Evolutionary conservation across 2,888 invertebrate species (phyloP).

Genomic region (Ophion ventricosus): DNA sequence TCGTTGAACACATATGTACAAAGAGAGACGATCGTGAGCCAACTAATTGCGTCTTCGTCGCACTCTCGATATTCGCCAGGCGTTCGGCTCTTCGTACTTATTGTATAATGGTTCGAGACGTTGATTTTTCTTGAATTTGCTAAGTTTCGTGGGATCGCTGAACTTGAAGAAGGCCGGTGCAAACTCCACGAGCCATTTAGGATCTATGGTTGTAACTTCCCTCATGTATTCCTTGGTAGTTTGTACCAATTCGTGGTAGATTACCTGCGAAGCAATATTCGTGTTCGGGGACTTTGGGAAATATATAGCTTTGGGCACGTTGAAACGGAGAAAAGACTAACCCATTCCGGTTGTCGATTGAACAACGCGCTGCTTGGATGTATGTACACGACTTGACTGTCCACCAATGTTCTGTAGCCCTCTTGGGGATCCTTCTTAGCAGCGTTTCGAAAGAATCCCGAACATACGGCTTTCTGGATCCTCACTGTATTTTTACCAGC

Average conservation of each 20-base stretch:
- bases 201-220: slow-evolving; percentile 98
- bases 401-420: slow-evolving; percentile 97
- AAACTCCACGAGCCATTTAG: slow-evolving; percentile 99
- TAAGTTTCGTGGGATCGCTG: slow-evolving; percentile 98
- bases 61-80: slow-evolving; percentile 98
- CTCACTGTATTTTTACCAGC: slow-evolving; percentile 97
- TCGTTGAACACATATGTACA: slow-evolving; percentile 36
- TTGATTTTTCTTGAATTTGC: slow-evolving; percentile 99
- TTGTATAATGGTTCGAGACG: slow-evolving; percentile 98
- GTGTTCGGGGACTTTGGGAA: background rate
- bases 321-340: slow-evolving; percentile 59
- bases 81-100: slow-evolving; percentile 99
- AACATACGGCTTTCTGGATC: slow-evolving; percentile 98
- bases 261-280: slow-evolving; percentile 86
- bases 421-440: slow-evolving; percentile 99
- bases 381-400: slow-evolving; percentile 99
- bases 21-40: background rate
- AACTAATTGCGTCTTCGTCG: slow-evolving; percentile 92
- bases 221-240: slow-evolving; percentile 99
- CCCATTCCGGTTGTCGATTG: slow-evolving; percentile 99
- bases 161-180: slow-evolving; percentile 99
- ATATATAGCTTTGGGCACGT: background rate
- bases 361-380: slow-evolving; percentile 99
- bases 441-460: slow-evolving; percentile 99
- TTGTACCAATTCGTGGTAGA: slow-evolving; percentile 99